Base-by-base conservation (phyloP, 2,113 vertebrate genomes). In the Rattus norvegicus region DNA sequence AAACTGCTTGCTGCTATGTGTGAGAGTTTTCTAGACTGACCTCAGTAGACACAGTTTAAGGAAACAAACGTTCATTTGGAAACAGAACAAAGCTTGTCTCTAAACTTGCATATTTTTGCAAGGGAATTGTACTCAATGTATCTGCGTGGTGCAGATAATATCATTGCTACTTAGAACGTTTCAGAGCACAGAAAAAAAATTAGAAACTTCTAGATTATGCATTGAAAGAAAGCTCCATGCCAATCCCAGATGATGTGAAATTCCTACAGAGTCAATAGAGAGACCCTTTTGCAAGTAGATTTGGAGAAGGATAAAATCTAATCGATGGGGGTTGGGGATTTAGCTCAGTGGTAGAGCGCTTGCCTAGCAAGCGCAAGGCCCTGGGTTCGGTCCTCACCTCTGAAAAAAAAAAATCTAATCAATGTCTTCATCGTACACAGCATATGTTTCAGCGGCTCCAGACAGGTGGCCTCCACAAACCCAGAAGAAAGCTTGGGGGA, bases 251-350 rank as follows among this genome's bases (percentile, higher is more conserved):
- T 76, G 28, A 76, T 63, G 36, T 28, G 61, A 93, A 92, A 70
- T 93, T 80, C 6, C 70, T 80, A 88, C 77, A 75, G 70, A 73
- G 85, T 13, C 56, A 73, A 52, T 13, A 63, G 47, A 72, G 56
- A 47, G 43, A 79, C 84, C 63, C 4, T 22, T 77, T 87, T 39
- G 19, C 22, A 75, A 65, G 56, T 59, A 59, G 59, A 69, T 73
- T 91, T 95, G 76, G 95, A 91, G 65, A 80, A 80, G 89, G 79
- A 81, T 69, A 54, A 85, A 75, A 54, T 65, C 24, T 69, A 84
- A 84, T 83, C 59, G 30, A 22, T 33, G 13, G 43, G 43, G 43
- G 43, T n/a, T n/a, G n/a, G n/a, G n/a, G n/a, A n/a, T n/a, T n/a
- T n/a, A n/a, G n/a, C n/a, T n/a, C n/a, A n/a, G n/a, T n/a, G n/a